phyloP scores from a whole-genome alignment of 2,113 vertebrate genomes.

The Chionomys nivalis region DNA sequence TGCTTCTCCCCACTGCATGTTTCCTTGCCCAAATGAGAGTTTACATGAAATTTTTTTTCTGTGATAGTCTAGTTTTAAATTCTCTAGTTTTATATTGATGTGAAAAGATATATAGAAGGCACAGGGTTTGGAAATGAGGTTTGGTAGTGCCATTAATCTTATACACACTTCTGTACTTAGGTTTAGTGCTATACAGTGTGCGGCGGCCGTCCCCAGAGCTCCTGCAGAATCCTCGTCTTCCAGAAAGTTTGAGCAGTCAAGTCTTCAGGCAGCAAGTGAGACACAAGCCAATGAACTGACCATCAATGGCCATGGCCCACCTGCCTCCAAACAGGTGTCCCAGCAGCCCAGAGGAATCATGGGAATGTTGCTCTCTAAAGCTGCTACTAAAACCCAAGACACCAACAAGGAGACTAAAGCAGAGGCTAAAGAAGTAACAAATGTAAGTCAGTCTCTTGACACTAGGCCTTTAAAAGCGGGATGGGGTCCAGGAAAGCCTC shows the following conservation, averaged over 20 bases:
- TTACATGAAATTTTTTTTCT: constrained; percentile 41
- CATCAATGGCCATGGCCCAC: constrained; percentile 83
- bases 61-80: constrained; percentile 46
- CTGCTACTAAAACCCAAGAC: constrained; percentile 85
- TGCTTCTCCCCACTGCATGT: not conserved
- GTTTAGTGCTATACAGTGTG: constrained; percentile 93
- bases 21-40: constrained; percentile 29
- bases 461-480: not conserved
- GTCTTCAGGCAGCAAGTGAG: constrained; percentile 45
- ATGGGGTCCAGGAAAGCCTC: not conserved
- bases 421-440: constrained; percentile 86
- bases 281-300: not conserved
- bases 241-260: constrained; percentile 55
- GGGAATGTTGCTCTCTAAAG: constrained; percentile 93
- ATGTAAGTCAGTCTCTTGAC: constrained; percentile 82
- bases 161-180: constrained; percentile 76
- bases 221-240: constrained; percentile 78
- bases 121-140: not conserved
- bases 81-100: constrained; percentile 30
- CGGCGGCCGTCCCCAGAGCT: constrained; percentile 86
- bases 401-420: constrained; percentile 86
- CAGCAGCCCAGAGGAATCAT: constrained; percentile 93
- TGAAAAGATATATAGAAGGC: not conserved
- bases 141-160: not conserved
- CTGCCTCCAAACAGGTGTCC: constrained; percentile 77